Evolutionary conservation across 2,888 invertebrate genomes (phyloP), one percentile per base, ranked within the genome.

Genomic region (Chydorus sphaericus): DNA sequence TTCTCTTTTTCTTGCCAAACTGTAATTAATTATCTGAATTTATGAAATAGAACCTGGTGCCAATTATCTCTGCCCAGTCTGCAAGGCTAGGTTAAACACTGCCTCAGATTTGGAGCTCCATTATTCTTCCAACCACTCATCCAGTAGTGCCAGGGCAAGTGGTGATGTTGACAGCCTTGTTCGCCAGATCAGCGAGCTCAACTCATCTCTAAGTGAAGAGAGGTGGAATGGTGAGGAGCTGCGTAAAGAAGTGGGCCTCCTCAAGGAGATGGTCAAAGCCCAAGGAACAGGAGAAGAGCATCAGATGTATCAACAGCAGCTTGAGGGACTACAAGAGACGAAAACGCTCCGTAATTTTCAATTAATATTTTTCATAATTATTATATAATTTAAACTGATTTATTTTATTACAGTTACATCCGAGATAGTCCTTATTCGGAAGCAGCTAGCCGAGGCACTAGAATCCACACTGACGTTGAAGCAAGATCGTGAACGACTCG

Each of bases 281-380:
- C 62, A 60, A 57, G 62, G 62, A 44, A 30, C 48, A 33, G 20
- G 31, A 6, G 59, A 61, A 29, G 61, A 61, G 28, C 60, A 58
- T 30, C 33, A 55, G 14, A 55, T 59, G 14, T 51, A 60, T 2
- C 50, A 66, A 57, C 66, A 69, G 56, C 73, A 73, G 62, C 66
- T 73, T 37, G 70, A 68, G 62, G 71, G 72, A 5, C 68, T 73
- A 8, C 73, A 74, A 60, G 73, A 74, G 49, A 70, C 69, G 51
- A 70, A 73, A 63, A 67, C 69, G 33, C 63, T 74, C 52, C 66
- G 73, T 73, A 66, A 66, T 69, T 66, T 29, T 31, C 30, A 31
- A 36, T 20, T 53, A 1, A 57, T 8, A 44, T 48, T 29, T 29
- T 49, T 20, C n/a, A n/a, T 61, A n/a, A 30, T 57, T 5, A 30